A percentile compares a stretch with the other conserved stretches of the same genome.
phyloP scores from a whole-genome alignment of 2,888 invertebrate genomes.

The Apamea crenata region DNA sequence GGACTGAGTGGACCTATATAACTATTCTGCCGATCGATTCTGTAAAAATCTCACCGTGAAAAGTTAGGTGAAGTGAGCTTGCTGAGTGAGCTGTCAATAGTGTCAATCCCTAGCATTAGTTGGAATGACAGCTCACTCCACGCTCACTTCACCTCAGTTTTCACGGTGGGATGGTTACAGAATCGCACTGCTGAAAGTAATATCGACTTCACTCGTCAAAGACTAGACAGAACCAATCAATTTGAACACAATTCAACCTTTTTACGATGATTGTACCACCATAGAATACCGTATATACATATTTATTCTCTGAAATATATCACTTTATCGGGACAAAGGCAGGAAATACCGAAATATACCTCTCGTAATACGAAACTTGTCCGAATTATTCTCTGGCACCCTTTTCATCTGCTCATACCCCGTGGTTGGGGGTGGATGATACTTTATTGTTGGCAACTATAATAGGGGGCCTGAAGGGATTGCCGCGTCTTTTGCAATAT shows the following conservation, averaged over 20 bases:
- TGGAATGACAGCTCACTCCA: too few relatives aligned
- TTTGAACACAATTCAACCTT: constrained; percentile 12
- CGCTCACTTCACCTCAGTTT: too few relatives aligned
- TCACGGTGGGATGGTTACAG: too few relatives aligned
- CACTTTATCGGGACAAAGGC: constrained; percentile 46
- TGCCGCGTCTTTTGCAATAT: constrained; percentile 39
- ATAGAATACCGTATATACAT: constrained; percentile 30
- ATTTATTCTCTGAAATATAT: constrained; percentile 41
- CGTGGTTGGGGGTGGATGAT: constrained; percentile 56
- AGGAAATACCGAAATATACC: constrained; percentile 47
- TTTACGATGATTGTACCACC: constrained; percentile 46
- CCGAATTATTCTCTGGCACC: constrained; percentile 66
- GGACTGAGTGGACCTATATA: background rate
- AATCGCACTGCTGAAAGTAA: too few relatives aligned
- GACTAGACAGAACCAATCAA: constrained; percentile 16
- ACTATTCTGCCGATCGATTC: too few relatives aligned
- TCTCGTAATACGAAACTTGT: constrained; percentile 67
- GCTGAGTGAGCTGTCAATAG: too few relatives aligned
- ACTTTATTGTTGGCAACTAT: constrained; percentile 55
- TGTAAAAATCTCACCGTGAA: too few relatives aligned
- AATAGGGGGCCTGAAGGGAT: constrained; percentile 49
- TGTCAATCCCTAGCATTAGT: too few relatives aligned
- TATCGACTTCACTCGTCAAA: background rate
- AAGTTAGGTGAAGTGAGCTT: too few relatives aligned
- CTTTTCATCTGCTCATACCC: constrained; percentile 54